Conservation (phyloP, 2,888 invertebrate genomes). For the Drosophila nigricruria region DNA sequence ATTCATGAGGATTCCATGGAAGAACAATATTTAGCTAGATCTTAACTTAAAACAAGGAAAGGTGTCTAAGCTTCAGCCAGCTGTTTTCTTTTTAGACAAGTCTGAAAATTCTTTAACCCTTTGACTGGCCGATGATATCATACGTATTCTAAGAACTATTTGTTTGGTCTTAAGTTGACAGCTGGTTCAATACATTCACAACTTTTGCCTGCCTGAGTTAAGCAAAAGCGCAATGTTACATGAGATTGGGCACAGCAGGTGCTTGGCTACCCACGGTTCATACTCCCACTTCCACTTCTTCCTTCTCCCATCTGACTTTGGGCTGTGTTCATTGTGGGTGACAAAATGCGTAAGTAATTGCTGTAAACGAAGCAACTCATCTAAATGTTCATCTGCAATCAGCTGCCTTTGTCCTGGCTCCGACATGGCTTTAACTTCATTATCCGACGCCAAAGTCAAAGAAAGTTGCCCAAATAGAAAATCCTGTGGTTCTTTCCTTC, state of each 20-base stretch:
- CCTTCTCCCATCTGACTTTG: background rate
- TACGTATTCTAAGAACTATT: background rate
- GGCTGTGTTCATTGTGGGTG: conserved; percentile 51
- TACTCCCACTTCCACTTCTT: background rate
- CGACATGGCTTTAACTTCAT: conserved; percentile 58
- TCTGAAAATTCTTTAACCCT: background rate
- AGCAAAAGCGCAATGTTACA: conserved; percentile 34
- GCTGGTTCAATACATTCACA: background rate
- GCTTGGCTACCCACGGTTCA: conserved; percentile 14
- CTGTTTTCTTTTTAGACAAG: no score
- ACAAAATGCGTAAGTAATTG: conserved; percentile 76
- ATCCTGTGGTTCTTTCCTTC: conserved; percentile 44
- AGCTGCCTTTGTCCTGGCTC: conserved; percentile 57
- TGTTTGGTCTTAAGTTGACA: no score
- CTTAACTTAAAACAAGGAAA: no score
- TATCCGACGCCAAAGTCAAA: conserved; percentile 43
- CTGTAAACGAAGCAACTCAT: conserved; percentile 61
- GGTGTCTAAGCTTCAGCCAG: no score
- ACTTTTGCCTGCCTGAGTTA: background rate
- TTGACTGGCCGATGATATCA: background rate
- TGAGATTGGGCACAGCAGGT: conserved; percentile 67
- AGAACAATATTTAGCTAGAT: background rate
- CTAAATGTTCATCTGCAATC: conserved; percentile 65
- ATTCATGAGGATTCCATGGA: no score
- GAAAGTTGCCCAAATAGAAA: conserved; percentile 36